phyloP scores from a whole-genome alignment of 1,140 invertebrate species.

The Subanguina moxae region DNA sequence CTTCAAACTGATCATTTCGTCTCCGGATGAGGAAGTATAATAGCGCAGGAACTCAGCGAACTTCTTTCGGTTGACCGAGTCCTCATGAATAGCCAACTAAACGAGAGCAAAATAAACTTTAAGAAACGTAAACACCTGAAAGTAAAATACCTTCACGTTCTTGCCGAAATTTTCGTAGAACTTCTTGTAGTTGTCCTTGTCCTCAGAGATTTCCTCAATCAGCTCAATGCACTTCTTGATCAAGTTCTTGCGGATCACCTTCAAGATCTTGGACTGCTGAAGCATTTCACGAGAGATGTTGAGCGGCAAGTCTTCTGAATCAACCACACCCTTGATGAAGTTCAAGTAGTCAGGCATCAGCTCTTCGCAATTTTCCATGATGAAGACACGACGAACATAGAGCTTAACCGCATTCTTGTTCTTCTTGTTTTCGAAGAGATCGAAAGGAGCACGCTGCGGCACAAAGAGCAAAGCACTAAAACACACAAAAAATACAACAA shows the following conservation, averaged over 20 bases:
- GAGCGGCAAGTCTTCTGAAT: constrained; percentile 91
- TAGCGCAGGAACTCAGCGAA: constrained; percentile 85
- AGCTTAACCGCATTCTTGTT: constrained; percentile 97
- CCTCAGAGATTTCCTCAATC: constrained; percentile 88
- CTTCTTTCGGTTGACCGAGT: constrained; percentile 86
- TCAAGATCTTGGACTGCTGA: constrained; percentile 96
- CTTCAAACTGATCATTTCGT: constrained; percentile 83
- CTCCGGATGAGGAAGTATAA: constrained; percentile 85
- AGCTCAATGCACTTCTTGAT: constrained; percentile 96
- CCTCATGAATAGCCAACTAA: constrained; percentile 88
- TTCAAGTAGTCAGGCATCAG: constrained; percentile 93
- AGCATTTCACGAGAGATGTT: constrained; percentile 97
- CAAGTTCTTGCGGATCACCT: too few species aligned
- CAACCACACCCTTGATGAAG: constrained; percentile 77
- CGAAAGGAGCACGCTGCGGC: too few species aligned
- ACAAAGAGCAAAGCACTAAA: constrained; percentile 72
- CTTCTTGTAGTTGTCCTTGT: constrained; percentile 96
- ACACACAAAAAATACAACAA: too few species aligned
- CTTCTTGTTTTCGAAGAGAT: constrained; percentile 96
- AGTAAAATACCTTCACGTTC: constrained; percentile 83
- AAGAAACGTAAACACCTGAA: too few species aligned
- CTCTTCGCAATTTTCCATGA: too few species aligned
- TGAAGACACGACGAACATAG: constrained; percentile 74
- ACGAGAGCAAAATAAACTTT: too few species aligned
- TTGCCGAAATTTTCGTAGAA: constrained; percentile 97